Evolutionary conservation across 2,888 invertebrate species (phyloP), one percentile per base, ranked within the genome.

Genomic region (Stomorhina lunata): DNA sequence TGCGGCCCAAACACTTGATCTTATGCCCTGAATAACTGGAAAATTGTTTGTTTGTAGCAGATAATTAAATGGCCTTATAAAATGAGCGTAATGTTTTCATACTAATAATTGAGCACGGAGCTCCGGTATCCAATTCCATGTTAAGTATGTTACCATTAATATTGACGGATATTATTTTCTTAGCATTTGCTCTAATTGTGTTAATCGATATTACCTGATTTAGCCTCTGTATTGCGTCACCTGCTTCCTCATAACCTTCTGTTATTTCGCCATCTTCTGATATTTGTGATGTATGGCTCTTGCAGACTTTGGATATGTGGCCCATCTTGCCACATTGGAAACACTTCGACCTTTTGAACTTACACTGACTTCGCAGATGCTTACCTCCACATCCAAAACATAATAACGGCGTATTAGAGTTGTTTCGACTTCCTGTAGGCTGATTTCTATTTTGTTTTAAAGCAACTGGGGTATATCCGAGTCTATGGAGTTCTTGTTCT

Each of bases 41-140:
- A 34, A 57, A 57, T n/a, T 43, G 40, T 25, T 43, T 63, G 9
- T 27, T 43, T 5, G 63, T 63, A 22, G 4, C 4, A 15, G 25
- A 15, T 15, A 43, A n/a, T 4, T 65, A 15, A 29, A 29, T 22
- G 12, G 27, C n/a, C 12, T 22, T 9, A 3, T 6, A 2, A 20
- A 37, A 15, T 2, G 40, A 9, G 1, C 48, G 12, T 12, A 61
- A 7, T 9, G 27, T 15, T 10, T 4, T 29, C 25, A 12, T 4
- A 61, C 61, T 72, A 3, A 61, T 37, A 27, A 72, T 72, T 1
- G 53, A 37, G n/a, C 45, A 72, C 1, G 61, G 61, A 5, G 61
- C 61, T 3, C 61, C 53, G 2, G 53, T 61, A 22, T 72, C 61
- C 34, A 73, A 53, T 29, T 76, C 57, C 76, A 68, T 76, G 12